Base-by-base conservation (phyloP, 2,888 invertebrate species). In the Scaptomyza cyrtandrae region DNA sequence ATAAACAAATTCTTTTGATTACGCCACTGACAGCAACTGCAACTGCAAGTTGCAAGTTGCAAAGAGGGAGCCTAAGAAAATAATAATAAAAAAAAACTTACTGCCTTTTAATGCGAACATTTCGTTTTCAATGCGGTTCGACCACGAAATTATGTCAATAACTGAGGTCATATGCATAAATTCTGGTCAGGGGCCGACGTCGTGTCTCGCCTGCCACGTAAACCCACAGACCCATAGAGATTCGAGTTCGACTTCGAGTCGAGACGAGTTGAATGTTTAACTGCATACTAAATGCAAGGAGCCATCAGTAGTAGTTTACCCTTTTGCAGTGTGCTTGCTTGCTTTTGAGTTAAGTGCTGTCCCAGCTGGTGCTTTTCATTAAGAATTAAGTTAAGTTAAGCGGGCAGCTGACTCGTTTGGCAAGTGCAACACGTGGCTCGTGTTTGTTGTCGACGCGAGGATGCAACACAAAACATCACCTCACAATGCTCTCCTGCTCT, bases 141-240 rank as follows among this genome's bases (percentile, higher is more conserved):
- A 69, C 86, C 86, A 88, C 71, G 75, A 85, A 85, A 85, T 87
- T 85, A 89, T 88, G 85, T 82, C 89, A 85, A 85, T 85, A 88
- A 79, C 84, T 86, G 78, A 86, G 87, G 87, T 87, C 89, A 88
- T 74, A 85, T 87, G 86, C 89, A 85, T 88, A 88, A 85, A 87
- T 88, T 88, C 64, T 71, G 81, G 59, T 48, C 62, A 69, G 68
- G 43, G 75, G 75, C 74, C 75, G 75, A 64, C 75, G 43, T 75
- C 75, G 75, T 75, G 75, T 78, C 75, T 75, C 80, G 73, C 35
- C 85, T 67, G 71, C 55, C 80, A 63, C 54, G 60, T 61, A 81
- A 82, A 85, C 81, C 87, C 81, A 81, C 75, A 81, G 86, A 85
- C 81, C 87, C 85, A 81, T 59, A 81, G 67, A 80, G 77, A 41